A percentile compares a stretch with the other conserved stretches of the same genome.
phyloP scores from a whole-genome alignment of 2,888 invertebrate genomes.

The Cephus pygmeus region DNA sequence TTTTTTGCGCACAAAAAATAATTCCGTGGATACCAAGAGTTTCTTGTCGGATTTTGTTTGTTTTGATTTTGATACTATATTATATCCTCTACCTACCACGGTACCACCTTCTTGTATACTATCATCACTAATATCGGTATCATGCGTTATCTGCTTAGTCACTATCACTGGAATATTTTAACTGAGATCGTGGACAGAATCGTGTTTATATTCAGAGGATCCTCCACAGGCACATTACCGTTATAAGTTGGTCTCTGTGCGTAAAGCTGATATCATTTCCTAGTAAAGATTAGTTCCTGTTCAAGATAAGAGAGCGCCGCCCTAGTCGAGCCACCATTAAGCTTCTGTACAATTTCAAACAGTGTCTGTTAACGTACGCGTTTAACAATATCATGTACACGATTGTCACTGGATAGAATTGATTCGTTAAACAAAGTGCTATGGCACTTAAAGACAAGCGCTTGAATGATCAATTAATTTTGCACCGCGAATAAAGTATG shows the following conservation, averaged over 20 bases:
- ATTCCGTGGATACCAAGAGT: not conserved
- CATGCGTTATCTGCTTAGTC: not conserved
- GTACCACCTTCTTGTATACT: not conserved
- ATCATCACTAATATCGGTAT: not conserved
- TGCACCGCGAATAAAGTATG: slow-evolving; percentile 25
- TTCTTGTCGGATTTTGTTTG: not conserved
- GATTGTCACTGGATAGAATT: not conserved
- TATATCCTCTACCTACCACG: not conserved
- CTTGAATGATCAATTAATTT: not conserved
- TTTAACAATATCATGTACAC: not conserved
- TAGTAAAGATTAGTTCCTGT: not conserved
- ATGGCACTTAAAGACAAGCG: not conserved
- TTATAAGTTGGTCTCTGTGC: not conserved
- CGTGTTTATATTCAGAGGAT: not conserved
- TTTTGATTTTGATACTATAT: not conserved
- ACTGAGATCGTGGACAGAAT: not conserved
- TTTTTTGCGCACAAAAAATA: not conserved
- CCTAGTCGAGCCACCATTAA: not conserved
- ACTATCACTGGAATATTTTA: not conserved
- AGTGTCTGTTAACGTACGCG: not conserved
- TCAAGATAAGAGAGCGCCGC: not conserved
- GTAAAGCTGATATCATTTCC: not conserved
- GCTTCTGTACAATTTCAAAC: not conserved
- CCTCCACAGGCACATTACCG: not conserved
- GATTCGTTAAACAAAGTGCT: not conserved